Evolutionary conservation across 1,140 invertebrate species (phyloP).

Genomic region (Campoletis sonorensis): DNA sequence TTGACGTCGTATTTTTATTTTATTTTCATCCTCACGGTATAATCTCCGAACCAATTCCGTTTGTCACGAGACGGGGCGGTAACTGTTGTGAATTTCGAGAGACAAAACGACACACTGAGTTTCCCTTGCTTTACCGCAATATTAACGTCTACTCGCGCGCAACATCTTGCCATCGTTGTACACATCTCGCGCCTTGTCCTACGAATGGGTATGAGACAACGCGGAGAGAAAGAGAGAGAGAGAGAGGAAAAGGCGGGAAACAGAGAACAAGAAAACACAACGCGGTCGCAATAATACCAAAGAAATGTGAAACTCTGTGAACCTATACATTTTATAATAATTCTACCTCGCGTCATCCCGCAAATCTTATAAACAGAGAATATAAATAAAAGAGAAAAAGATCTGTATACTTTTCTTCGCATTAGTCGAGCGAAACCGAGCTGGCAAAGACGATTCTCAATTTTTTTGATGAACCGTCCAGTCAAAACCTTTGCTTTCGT

Average conservation of each 20-base stretch:
- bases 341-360: slow-evolving; percentile 14
- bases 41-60: slow-evolving; percentile 62
- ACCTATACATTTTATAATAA: slow-evolving; percentile 14
- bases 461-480: slow-evolving; percentile 23
- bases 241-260: background rate
- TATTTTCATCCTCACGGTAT: slow-evolving; percentile 49
- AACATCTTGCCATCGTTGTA: slow-evolving; percentile 35
- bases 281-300: slow-evolving; percentile 8
- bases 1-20: slow-evolving; percentile 29
- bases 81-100: background rate
- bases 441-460: slow-evolving; percentile 12
- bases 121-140: slow-evolving; percentile 52
- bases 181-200: no score
- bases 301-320: slow-evolving; percentile 25
- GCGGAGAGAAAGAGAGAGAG: slow-evolving; percentile 41
- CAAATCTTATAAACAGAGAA: background rate
- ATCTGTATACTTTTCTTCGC: slow-evolving; percentile 20
- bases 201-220: no score
- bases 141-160: slow-evolving; percentile 56
- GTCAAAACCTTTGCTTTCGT: background rate
- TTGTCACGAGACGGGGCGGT: slow-evolving; percentile 60
- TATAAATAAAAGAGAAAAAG: background rate
- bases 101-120: slow-evolving; percentile 16
- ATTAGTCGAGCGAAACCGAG: background rate
- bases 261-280: background rate